phyloP scores from a whole-genome alignment of 2,888 invertebrate genomes.

The Gastracanthus pulcherrimus region DNA sequence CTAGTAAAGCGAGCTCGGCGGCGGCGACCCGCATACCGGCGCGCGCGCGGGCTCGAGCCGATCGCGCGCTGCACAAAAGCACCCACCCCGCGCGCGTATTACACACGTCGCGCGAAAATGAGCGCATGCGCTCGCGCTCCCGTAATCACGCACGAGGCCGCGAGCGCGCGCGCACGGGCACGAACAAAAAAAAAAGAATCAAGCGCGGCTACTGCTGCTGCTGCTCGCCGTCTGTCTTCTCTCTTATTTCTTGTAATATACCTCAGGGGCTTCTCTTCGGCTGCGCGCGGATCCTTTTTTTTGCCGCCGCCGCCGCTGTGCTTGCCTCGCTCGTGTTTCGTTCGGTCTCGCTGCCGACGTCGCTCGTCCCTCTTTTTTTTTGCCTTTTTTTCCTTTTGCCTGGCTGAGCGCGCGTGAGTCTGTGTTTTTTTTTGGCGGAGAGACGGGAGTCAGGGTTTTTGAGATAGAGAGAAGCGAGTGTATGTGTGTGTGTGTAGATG shows the following conservation, averaged over 20 bases:
- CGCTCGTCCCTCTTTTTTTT: background rate
- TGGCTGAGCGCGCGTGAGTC: background rate
- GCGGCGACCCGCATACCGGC: constrained; percentile 53
- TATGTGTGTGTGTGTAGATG: no score
- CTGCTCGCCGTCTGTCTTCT: constrained; percentile 21
- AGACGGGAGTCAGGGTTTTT: background rate
- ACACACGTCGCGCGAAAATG: constrained; percentile 26
- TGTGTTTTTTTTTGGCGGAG: no score
- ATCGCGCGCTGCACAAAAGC: constrained; percentile 13
- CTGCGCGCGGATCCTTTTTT: constrained; percentile 3
- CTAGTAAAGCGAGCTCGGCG: background rate
- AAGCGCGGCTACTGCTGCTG: constrained; percentile 15
- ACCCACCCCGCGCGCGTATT: background rate
- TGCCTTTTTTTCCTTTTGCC: background rate
- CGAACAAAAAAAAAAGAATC: background rate
- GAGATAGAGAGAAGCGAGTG: background rate
- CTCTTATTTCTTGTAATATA: constrained; percentile 15
- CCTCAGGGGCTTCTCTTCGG: constrained; percentile 41
- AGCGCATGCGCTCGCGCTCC: constrained; percentile 46
- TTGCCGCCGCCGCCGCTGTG: background rate
- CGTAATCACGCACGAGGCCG: constrained; percentile 44
- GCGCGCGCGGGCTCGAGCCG: constrained; percentile 1
- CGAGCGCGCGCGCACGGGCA: background rate
- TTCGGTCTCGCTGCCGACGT: background rate
- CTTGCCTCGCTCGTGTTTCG: background rate